Conservation (phyloP, 1,140 invertebrate genomes). For the Pseudomyrmex concolor region DNA sequence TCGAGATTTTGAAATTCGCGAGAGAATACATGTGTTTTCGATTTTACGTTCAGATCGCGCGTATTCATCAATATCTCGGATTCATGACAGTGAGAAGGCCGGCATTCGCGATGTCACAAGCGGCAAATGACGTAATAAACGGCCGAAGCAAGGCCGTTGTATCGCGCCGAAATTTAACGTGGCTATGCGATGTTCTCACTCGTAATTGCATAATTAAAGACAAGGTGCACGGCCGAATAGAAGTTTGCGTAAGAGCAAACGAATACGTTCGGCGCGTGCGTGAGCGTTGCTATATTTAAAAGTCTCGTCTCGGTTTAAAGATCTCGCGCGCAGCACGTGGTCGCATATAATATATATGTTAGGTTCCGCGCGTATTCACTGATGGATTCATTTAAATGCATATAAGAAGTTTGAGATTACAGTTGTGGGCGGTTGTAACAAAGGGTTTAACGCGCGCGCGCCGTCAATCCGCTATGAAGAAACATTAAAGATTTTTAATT, state of each 20-base stretch:
- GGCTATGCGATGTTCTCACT: background rate
- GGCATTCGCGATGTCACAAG: slow-evolving; percentile 31
- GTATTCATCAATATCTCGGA: background rate
- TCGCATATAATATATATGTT: background rate
- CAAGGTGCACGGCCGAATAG: background rate
- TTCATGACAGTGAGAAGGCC: slow-evolving; percentile 2
- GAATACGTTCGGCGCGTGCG: slow-evolving; percentile 33
- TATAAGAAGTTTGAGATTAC: background rate
- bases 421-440: background rate
- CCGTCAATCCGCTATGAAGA: slow-evolving; percentile 5
- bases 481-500: background rate
- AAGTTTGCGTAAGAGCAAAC: slow-evolving; percentile 50
- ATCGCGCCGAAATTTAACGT: slow-evolving; percentile 18
- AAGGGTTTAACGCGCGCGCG: background rate
- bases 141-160: background rate
- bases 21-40: background rate
- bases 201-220: slow-evolving; percentile 43
- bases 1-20: background rate
- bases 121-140: background rate
- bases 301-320: slow-evolving; percentile 43
- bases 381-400: slow-evolving; percentile 19
- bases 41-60: background rate
- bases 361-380: slow-evolving; percentile 1
- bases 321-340: slow-evolving; percentile 19
- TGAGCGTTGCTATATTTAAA: slow-evolving; percentile 47